These are phyloP conservation scores for Poecilia velifera DNA, from an alignment of 2,797 vertebrate genomes.

Conservation along the genomic window DNA sequence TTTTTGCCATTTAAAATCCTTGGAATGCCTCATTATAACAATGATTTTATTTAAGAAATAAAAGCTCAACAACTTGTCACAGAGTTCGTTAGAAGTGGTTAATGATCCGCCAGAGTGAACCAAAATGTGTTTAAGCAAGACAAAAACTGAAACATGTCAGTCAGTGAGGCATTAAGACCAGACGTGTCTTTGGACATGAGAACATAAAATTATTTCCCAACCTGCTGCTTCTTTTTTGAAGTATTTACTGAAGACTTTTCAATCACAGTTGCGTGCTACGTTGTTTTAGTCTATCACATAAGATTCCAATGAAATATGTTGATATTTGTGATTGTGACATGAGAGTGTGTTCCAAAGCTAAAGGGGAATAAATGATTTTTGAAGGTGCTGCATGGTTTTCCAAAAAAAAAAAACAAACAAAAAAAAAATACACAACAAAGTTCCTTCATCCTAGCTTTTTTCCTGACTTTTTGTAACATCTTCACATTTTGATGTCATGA, in stretches of 20 bases:
- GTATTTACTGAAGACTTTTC: background rate
- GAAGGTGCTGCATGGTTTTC: background rate
- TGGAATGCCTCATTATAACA: background rate
- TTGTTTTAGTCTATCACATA: background rate
- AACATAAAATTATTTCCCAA: background rate
- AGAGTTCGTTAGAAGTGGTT: background rate
- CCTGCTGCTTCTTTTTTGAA: background rate
- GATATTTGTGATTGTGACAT: background rate
- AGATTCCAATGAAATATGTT: background rate
- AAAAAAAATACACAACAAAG: background rate
- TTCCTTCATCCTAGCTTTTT: background rate
- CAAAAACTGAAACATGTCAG: background rate
- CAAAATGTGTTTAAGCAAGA: background rate
- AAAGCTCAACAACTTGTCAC: background rate
- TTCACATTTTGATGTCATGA: constrained; percentile 1
- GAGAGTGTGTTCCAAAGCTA: background rate
- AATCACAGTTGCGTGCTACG: background rate
- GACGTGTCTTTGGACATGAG: background rate
- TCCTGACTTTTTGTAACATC: background rate
- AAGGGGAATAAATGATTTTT: background rate
- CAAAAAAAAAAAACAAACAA: background rate
- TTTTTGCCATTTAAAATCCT: background rate
- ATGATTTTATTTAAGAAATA: background rate
- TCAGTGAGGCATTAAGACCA: background rate
- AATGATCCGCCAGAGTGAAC: background rate